A percentile compares a stretch with the other conserved stretches of the same genome.
Evolutionary conservation across 2,888 invertebrate species (phyloP).

Genomic region (Ecdyonurus torrentis): DNA sequence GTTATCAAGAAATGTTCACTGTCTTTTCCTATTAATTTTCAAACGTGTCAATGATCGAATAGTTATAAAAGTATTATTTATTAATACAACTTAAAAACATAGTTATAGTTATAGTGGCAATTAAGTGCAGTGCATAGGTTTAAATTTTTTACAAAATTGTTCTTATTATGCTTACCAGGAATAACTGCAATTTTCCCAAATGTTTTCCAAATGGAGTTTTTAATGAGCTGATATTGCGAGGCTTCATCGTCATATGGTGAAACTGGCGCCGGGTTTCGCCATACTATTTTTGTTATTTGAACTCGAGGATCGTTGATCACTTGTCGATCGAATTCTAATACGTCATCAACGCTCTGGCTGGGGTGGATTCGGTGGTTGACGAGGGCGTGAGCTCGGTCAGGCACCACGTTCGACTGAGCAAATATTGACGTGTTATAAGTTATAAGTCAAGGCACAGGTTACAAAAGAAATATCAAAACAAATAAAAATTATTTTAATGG

Average conservation of each 20-base stretch:
- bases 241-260: conserved; percentile 25
- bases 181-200: conserved; percentile 24
- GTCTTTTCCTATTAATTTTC: too few species aligned
- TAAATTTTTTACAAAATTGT: too few species aligned
- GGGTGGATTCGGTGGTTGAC: conserved; percentile 32
- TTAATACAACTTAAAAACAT: too few species aligned
- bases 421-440: too few species aligned
- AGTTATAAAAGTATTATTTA: too few species aligned
- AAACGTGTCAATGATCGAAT: too few species aligned
- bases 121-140: too few species aligned
- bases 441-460: too few species aligned
- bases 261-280: conserved; percentile 23
- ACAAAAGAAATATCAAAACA: too few species aligned
- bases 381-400: conserved; percentile 25
- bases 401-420: conserved; percentile 30
- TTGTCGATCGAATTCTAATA: conserved; percentile 18
- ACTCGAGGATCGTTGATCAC: conserved; percentile 22
- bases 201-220: conserved; percentile 26
- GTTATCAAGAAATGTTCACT: too few species aligned
- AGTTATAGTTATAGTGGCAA: too few species aligned
- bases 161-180: conserved; percentile 28
- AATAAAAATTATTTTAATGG: too few species aligned
- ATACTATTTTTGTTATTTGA: conserved; percentile 18
- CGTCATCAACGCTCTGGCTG: conserved; percentile 26
- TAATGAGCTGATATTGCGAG: conserved; percentile 26